Base-by-base conservation (phyloP, 2,888 invertebrate genomes). In the Agrochola circellaris region DNA sequence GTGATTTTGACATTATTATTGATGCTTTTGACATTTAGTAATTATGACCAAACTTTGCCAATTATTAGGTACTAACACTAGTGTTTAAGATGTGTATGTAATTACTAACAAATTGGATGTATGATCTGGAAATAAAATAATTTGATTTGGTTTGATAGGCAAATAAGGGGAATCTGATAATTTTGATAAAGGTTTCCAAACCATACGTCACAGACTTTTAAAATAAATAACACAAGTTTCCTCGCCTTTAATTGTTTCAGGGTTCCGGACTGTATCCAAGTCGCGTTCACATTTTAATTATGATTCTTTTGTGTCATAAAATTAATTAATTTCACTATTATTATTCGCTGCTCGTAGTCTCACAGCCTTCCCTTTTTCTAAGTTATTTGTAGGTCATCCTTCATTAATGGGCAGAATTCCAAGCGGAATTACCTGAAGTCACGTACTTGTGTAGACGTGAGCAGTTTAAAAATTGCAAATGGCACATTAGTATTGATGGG, bases 321-420 rank as follows among this genome's bases (percentile, higher is more conserved):
- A 78, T 71, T 65, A 81, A 81, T 75, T 75, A 77, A 79, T 87
- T 77, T 71, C 45, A 45, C 75, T 58, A 67, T 86, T 77, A 77
- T 67, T 75, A 86, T 86, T 85, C 87, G 45, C 38, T n/a, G 6
- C 62, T 67, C 77, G 86, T 77, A 76, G 77, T 66, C 65, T 71
- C 9, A 67, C 62, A 75, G 87, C 77, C 82, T 76, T 82, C 85
- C 86, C 82, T 79, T 86, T 87, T 87, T 86, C 85, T 79, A 69
- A 72, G 82, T 75, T 85, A 87, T 85, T 86, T 86, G 79, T 87
- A 87, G 86, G 87, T 67, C 86, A 80, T 84, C 86, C 83, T 77
- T 79, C 79, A 78, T 86, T 82, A 82, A 79, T 86, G 86, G 86
- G 86, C 85, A 82, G 85, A 77, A 86, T 85, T 87, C 86, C 87